Base-by-base conservation (phyloP, 2,113 vertebrate species). In the Hiodon tergisus region DNA sequence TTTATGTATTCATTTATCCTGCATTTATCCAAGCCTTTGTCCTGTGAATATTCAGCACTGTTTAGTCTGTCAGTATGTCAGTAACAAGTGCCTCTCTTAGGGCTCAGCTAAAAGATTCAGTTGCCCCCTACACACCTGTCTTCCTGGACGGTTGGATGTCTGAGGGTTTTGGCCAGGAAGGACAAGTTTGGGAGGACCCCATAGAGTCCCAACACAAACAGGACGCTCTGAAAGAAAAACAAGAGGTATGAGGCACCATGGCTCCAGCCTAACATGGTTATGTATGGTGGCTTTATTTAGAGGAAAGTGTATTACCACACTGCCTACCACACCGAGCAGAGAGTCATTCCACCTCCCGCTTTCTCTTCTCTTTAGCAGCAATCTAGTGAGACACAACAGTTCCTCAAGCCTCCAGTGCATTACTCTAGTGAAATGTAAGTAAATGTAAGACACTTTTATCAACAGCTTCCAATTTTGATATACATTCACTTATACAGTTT, bases 91-190 rank as follows among this genome's bases (percentile, higher is more conserved):
- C 54, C 11, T 65, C 13, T 59, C 17, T 59, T 69, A 96, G 94
- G 68, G 82, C 91, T 80, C 88, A 93, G 68, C 88, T 93, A 68
- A 77, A 69, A 31, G 91, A 90, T 6, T 87, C 93, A 0, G 81
- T 91, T 0, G 46, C 87, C 0, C 78, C 89, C 0, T 97, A 95
- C 84, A 81, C 71, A 7, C 92, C 90, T 0, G 86, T 89, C 52
- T 97, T 96, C 85, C 79, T 76, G 66, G 89, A 86, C 0, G 92
- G 92, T 14, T 97, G 95, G 95, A 88, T 90, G 71, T 92, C 92
- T 0, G 84, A 86, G 0, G 78, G 81, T 52, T 14, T 60, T 0
- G 86, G 89, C 77, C 81, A 85, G 0, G 89, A 93, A 54, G 90
- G 89, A 51, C 87, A 89, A 55, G 77, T 88, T 65, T 95, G 94